Evolutionary conservation across 2,113 vertebrate genomes (phyloP).

Genomic region (Ibidorhyncha struthersii): DNA sequence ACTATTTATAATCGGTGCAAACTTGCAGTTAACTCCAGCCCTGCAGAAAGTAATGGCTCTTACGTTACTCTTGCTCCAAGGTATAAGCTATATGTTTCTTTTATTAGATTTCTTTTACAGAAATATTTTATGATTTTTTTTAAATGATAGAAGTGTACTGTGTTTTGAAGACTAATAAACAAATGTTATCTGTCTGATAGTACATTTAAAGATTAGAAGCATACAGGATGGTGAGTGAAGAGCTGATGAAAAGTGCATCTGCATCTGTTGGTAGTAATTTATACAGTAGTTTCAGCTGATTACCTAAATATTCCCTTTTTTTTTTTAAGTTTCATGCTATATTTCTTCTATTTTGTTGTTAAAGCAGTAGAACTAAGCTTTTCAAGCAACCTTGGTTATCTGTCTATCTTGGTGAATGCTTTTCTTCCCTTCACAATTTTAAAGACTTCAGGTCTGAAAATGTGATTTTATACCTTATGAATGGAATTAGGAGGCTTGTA

Average conservation of each 20-base stretch:
- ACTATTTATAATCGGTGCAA: constrained; percentile 91
- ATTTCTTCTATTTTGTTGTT: neutral
- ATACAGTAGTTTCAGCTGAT: neutral
- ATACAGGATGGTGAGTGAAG: neutral
- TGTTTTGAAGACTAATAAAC: neutral
- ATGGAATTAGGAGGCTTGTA: neutral
- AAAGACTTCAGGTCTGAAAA: neutral
- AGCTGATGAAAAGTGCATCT: neutral
- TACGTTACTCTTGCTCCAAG: constrained; percentile 49
- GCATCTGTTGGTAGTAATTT: neutral
- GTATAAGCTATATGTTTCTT: constrained; percentile 37
- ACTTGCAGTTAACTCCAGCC: constrained; percentile 76
- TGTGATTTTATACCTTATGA: neutral
- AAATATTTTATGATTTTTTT: neutral
- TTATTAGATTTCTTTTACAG: neutral
- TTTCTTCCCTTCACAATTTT: neutral
- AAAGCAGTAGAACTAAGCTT: neutral
- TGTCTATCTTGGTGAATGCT: neutral
- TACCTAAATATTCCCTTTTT: neutral
- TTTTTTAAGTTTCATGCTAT: neutral
- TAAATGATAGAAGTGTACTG: neutral
- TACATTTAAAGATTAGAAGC: neutral
- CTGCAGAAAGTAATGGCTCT: constrained; percentile 65
- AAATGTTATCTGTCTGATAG: neutral
- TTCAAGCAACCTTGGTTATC: neutral